Base-by-base conservation (phyloP, 2,113 vertebrate species). In the Takifugu bimaculatus region DNA sequence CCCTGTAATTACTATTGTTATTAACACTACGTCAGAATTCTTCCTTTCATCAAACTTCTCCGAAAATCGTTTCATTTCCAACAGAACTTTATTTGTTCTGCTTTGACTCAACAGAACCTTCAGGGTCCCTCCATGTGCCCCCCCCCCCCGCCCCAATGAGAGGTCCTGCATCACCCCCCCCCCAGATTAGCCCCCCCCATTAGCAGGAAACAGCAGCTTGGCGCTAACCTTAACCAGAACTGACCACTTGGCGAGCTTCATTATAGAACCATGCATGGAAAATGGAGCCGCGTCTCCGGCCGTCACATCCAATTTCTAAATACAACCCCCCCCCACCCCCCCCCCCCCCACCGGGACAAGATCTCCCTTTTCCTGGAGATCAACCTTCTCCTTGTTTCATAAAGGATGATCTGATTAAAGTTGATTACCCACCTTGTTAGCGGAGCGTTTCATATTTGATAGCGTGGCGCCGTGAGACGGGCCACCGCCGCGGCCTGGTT, bases 401-500 rank as follows among this genome's bases (percentile, higher is more conserved):
- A 79, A 86, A 89, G 84, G 72, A 85, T 87, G 87, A 89, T 81
- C 57, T 84, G 85, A 87, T 87, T 87, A 87, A 84, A 87, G 80
- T 70, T 80, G 82, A 87, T 87, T 87, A 87, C 82, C 81, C 85
- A 85, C 87, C 87, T 87, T 86, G 87, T 88, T 88, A 87, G 82
- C 65, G 2, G 78, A 83, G 81, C 74, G 72, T 73, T 85, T 79
- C 83, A 81, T 83, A 87, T 88, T 80, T 84, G 77, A 82, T 83
- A 50, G 49, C n/a, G 77, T 13, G 60, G 60, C 5, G 77, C 73
- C 63, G 68, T 52, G 69, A 70, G 83, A 78, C 61, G 28, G 72
- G 50, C 65, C 65, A 82, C 76, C 26, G 67, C 54, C 60, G 69
- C 65, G 81, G 85, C 80, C 85, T 83, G 83, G 87, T 83, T 84